A percentile compares a stretch with the other conserved stretches of the same genome.
Conservation (phyloP, 2,113 vertebrate species). For the Microcebus tavaratra region DNA sequence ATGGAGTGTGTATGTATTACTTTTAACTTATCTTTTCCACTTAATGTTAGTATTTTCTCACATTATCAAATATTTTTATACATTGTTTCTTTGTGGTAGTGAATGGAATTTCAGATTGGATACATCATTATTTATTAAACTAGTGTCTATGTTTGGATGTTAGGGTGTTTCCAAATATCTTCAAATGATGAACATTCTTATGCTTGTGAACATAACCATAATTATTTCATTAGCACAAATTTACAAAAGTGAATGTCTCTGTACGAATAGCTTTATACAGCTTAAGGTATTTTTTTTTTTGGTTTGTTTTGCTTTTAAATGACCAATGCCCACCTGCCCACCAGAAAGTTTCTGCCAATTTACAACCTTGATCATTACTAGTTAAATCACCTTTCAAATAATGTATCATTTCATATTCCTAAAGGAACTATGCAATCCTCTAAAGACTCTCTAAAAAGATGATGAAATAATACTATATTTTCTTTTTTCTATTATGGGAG, state of each 20-base stretch:
- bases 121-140: background rate
- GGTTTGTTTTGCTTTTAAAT: background rate
- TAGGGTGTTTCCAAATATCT: background rate
- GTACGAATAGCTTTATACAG: background rate
- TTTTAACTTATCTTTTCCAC: conserved; percentile 48
- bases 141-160: background rate
- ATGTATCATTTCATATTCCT: background rate
- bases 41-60: background rate
- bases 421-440: background rate
- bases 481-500: background rate
- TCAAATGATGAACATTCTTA: background rate
- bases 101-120: background rate
- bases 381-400: conserved; percentile 3
- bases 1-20: background rate
- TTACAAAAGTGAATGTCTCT: background rate
- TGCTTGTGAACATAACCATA: background rate
- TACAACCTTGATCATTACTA: background rate
- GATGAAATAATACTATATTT: conserved; percentile 10
- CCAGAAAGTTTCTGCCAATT: background rate
- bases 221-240: background rate
- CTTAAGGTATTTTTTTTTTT: background rate
- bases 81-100: background rate
- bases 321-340: background rate
- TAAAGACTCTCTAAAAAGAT: background rate
- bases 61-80: conserved; percentile 6